A percentile compares a stretch with the other conserved stretches of the same genome.
phyloP scores from a whole-genome alignment of 2,888 invertebrate genomes.

The Sisyra terminalis region DNA sequence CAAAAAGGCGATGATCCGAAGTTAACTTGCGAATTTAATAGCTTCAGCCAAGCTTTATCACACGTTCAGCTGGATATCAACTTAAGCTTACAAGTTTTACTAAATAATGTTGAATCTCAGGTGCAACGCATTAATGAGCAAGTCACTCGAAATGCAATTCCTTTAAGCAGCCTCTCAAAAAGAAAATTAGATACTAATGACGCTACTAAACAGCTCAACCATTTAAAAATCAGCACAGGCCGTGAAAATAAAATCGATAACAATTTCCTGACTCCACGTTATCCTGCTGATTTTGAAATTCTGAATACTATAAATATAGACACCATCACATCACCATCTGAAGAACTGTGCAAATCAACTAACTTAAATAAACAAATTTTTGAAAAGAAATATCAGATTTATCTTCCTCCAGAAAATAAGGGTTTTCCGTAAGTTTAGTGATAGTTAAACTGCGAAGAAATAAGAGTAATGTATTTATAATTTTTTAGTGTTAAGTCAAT shows the following conservation, averaged over 20 bases:
- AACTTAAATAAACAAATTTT: conserved; percentile 27
- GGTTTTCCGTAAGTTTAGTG: conserved; percentile 44
- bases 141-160: conserved; percentile 19
- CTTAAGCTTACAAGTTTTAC: conserved; percentile 28
- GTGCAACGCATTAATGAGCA: conserved; percentile 30
- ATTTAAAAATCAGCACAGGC: not conserved
- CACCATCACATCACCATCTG: conserved; percentile 11
- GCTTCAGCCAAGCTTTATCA: conserved; percentile 23
- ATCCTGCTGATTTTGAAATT: no score
- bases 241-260: not conserved
- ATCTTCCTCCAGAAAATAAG: conserved; percentile 61
- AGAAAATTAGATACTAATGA: conserved; percentile 8
- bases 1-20: conserved; percentile 23
- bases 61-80: conserved; percentile 26
- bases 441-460: conserved; percentile 2
- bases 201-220: not conserved
- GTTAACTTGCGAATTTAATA: conserved; percentile 24
- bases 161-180: not conserved
- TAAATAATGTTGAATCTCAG: conserved; percentile 32
- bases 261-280: not conserved
- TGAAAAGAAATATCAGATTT: conserved; percentile 43
- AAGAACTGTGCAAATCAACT: conserved; percentile 29
- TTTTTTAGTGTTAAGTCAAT: conserved; percentile 30
- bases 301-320: no score
- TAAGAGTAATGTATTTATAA: not conserved